A percentile compares a stretch with the other conserved stretches of the same genome.
phyloP scores from a whole-genome alignment of 2,888 invertebrate genomes.

The Brachynemurus nebulosus region DNA sequence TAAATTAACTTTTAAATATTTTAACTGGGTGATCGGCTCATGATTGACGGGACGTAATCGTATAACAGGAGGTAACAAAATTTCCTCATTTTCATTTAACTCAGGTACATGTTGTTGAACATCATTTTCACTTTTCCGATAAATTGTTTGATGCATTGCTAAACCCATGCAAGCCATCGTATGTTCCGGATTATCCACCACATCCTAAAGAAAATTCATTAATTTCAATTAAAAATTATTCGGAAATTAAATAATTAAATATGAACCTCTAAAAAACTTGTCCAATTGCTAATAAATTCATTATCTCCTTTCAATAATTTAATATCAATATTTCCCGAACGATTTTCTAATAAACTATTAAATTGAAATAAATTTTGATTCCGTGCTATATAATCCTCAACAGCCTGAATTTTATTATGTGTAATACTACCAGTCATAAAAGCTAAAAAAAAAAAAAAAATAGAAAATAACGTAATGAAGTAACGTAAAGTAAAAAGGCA shows the following conservation, averaged over 20 bases:
- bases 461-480: slow-evolving; percentile 2
- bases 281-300: slow-evolving; percentile 45
- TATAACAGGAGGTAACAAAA: slow-evolving; percentile 31
- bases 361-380: slow-evolving; percentile 36
- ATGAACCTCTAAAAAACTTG: slow-evolving; percentile 33
- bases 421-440: slow-evolving; percentile 28
- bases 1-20: slow-evolving; percentile 54
- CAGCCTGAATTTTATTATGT: slow-evolving; percentile 35
- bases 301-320: slow-evolving; percentile 39
- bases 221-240: not conserved
- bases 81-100: slow-evolving; percentile 26
- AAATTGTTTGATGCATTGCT: slow-evolving; percentile 61
- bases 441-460: slow-evolving; percentile 7
- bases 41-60: slow-evolving; percentile 46
- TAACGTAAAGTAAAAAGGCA: no score
- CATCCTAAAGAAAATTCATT: slow-evolving; percentile 37
- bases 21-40: slow-evolving; percentile 49
- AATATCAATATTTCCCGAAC: slow-evolving; percentile 43
- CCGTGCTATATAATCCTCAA: slow-evolving; percentile 40
- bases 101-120: slow-evolving; percentile 33
- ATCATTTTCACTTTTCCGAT: slow-evolving; percentile 34
- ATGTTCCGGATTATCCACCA: slow-evolving; percentile 50
- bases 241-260: not conserved
- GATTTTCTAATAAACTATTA: slow-evolving; percentile 42
- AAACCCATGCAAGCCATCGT: slow-evolving; percentile 58